Percentiles rank a stretch among this genome's conserved stretches.
These are phyloP conservation scores for Bubo scandiacus DNA, from an alignment of 2,113 vertebrate genomes.

Conservation along the genomic window DNA sequence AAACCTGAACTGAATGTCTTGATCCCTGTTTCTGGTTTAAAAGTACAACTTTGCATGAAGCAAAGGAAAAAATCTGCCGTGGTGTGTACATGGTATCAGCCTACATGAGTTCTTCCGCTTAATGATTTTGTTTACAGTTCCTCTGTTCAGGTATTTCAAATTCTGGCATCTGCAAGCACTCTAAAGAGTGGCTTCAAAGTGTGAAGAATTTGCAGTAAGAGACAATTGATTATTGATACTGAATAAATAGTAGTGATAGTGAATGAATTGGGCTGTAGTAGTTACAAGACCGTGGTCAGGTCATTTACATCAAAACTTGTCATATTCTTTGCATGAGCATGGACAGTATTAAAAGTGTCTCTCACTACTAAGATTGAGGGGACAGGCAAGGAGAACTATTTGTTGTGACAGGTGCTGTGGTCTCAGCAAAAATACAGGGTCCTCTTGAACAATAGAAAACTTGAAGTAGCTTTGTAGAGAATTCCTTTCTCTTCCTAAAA, in stretches of 20 bases:
- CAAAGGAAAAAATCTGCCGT: not conserved
- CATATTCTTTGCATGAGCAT: not conserved
- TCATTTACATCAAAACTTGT: not conserved
- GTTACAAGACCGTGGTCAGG: not conserved
- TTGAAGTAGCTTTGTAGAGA: not conserved
- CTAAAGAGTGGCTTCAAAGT: not conserved
- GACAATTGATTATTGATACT: not conserved
- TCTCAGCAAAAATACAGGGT: not conserved
- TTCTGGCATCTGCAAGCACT: not conserved
- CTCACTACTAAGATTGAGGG: not conserved
- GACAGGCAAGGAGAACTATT: not conserved
- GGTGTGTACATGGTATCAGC: not conserved
- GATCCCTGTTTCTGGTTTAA: not conserved
- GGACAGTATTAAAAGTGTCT: not conserved
- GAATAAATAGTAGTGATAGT: not conserved
- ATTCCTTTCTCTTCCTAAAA: not conserved
- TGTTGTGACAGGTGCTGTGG: not conserved
- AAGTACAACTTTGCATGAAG: not conserved
- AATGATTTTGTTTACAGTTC: not conserved
- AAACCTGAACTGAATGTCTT: not conserved
- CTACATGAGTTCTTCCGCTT: not conserved
- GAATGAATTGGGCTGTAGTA: not conserved
- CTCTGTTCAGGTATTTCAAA: not conserved
- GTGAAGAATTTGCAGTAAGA: not conserved
- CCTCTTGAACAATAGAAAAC: not conserved